These are phyloP conservation scores for Stichodactyla mertensii DNA, from an alignment of 64 coral and sea anemone species.

Conservation along the genomic window DNA sequence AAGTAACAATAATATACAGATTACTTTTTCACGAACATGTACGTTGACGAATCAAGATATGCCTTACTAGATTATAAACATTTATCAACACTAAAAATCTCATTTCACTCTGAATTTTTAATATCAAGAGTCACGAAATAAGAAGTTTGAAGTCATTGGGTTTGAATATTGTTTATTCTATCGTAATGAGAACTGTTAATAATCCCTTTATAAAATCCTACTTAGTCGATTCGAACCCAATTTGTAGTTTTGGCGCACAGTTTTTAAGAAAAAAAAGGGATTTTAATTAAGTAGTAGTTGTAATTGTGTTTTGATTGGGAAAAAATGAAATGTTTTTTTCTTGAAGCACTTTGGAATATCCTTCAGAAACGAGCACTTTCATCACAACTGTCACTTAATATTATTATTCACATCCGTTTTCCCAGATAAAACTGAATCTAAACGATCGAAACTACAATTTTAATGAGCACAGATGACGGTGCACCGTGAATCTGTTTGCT, in stretches of 20 bases:
- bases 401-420: constrained; percentile 7
- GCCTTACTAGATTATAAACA: neutral
- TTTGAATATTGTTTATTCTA: neutral
- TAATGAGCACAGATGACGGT: neutral
- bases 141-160: neutral
- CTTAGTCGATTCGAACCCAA: too few species aligned
- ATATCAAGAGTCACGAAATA: neutral
- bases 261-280: neutral
- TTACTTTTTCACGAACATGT: neutral
- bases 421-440: neutral
- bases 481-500: neutral
- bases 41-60: neutral
- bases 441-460: neutral
- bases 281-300: neutral
- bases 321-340: neutral
- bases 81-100: neutral
- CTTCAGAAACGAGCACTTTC: neutral
- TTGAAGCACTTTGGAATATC: neutral
- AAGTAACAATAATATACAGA: too few species aligned
- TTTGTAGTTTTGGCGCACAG: neutral
- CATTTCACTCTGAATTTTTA: neutral
- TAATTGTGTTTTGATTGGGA: neutral
- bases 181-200: too few species aligned
- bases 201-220: too few species aligned
- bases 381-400: neutral